Base-by-base conservation (phyloP, 2,113 vertebrate species). In the Mormyrus iriodes region DNA sequence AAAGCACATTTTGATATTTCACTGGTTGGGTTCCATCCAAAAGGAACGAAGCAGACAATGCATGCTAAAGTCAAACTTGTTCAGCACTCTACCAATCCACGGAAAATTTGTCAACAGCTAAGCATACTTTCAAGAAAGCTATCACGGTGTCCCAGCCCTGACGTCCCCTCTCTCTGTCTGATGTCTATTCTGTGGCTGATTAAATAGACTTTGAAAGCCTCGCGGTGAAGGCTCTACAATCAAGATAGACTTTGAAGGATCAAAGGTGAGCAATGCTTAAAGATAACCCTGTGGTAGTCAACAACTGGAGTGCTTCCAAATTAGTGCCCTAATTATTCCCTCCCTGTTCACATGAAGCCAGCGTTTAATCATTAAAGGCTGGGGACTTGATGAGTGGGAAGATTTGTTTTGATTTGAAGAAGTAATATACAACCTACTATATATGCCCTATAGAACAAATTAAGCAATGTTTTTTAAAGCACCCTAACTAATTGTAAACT, bases 211-310 rank as follows among this genome's bases (percentile, higher is more conserved):
- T 58, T 90, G 69, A 88, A 46, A 87, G 52, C 35, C 42, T 82
- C 73, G 44, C 53, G 88, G 21, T 79, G 89, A 35, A 84, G 89
- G 83, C 87, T 82, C 73, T 61, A 90, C 82, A 61, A 90, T 90
- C 69, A 88, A 53, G 31, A 86, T n/a, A 87, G 82, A 89, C 88
- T 69, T 86, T 89, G 88, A 89, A 69, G 53, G 89, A 90, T 90
- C 86, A 88, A 90, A 90, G 89, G 89, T 82, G 82, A 82, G 69
- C 44, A 49, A 46, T 82, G 53, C 46, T 87, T 53, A 88, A 61
- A 88, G 86, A 61, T 84, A 84, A 61, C 69, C 17, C 51, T 21
- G 19, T 55, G 69, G 27, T 49, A 58, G 65, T 79, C 88, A 35
- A 42, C 51, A 85, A 58, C 4, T 58, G 13, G 12, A 90, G 46